A percentile compares a stretch with the other conserved stretches of the same genome.
Conservation (phyloP, 2,888 invertebrate genomes). For the Dorcus hopei region DNA sequence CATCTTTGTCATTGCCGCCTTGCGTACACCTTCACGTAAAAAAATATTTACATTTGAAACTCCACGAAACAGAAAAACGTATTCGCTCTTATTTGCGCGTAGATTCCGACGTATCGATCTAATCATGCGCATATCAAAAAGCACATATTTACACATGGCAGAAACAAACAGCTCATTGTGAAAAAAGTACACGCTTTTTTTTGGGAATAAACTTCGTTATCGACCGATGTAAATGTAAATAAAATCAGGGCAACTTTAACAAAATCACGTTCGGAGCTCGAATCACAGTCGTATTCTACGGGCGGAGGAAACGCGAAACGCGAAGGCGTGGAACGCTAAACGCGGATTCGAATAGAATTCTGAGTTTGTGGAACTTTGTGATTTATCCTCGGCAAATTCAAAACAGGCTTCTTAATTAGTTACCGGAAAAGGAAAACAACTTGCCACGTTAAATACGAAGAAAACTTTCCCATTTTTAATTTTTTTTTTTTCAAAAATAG, state of each 20-base stretch:
- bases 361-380: no score
- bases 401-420: no score
- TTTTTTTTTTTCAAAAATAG: no score
- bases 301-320: not conserved
- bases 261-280: not conserved
- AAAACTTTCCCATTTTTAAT: no score
- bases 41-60: no score
- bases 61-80: no score
- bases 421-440: no score
- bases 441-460: no score
- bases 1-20: no score
- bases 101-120: conserved; percentile 11
- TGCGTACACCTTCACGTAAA: no score
- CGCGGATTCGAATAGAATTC: no score
- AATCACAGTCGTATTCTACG: not conserved
- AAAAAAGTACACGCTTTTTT: conserved; percentile 11
- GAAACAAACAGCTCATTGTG: conserved; percentile 22
- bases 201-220: conserved; percentile 1
- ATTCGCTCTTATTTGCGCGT: not conserved
- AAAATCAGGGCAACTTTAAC: not conserved
- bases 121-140: conserved; percentile 9
- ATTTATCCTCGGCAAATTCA: no score
- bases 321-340: not conserved
- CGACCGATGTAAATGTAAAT: not conserved
- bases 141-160: conserved; percentile 15